Evolutionary conservation across 2,113 vertebrate species (phyloP), one percentile per base, ranked within the genome.

Genomic region (Callipepla squamata): DNA sequence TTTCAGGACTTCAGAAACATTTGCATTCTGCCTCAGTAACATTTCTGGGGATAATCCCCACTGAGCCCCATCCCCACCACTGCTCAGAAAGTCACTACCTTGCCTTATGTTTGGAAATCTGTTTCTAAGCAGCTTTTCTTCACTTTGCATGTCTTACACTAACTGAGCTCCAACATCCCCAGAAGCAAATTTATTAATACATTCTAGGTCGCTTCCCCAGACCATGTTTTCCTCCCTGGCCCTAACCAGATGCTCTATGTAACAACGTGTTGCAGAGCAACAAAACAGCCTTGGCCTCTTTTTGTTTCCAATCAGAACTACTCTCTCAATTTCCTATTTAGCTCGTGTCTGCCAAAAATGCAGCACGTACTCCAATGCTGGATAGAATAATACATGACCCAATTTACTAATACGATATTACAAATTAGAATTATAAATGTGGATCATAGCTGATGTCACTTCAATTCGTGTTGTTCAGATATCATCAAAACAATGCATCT

Each of bases 401-500:
- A 12, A 90, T 85, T 95, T 93, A 87, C 44, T 23, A 89, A 91
- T 20, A 67, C 0, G 32, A 36, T 94, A 63, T 72, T 67, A 84
- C 80, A 83, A 91, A 92, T 93, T 38, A 61, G 87, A 92, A 91
- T 83, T 74, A 88, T 42, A 88, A 92, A 89, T 55, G 86, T 65
- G 83, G 69, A 89, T 89, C 25, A 9, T 34, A 63, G 85, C 86
- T 75, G 77, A 93, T 95, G 93, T 92, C 86, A 80, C 95, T 96
- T 88, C 87, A 72, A 63, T n/a, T 93, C 92, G 25, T 61, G 88
- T 92, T 94, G 93, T 36, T 90, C 65, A 92, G 92, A 95, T 92
- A 89, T 51, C 92, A 94, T 90, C 92, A 88, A 95, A 96, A 92
- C 95, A 90, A 85, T 50, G 88, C 93, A 88, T 80, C 93, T 93